Conservation (phyloP, 2,888 invertebrate genomes). For the Lydus trimaculatus region DNA sequence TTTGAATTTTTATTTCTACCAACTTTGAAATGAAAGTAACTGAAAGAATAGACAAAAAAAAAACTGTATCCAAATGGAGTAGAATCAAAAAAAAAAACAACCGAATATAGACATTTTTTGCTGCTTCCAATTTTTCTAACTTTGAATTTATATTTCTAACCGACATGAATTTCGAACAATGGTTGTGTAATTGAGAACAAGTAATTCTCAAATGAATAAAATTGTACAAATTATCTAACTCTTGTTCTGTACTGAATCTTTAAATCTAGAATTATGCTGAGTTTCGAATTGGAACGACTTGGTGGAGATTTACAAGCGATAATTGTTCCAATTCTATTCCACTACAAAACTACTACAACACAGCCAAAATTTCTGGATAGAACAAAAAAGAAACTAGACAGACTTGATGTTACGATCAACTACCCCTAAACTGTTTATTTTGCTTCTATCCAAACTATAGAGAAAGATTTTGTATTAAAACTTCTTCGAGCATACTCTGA, state of each 20-base stretch:
- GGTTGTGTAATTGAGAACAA: background rate
- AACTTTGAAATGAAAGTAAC: background rate
- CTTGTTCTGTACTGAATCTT: background rate
- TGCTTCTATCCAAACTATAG: too few relatives aligned
- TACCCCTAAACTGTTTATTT: too few relatives aligned
- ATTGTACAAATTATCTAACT: background rate
- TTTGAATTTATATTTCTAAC: background rate
- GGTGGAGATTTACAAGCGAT: background rate
- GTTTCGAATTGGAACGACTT: background rate
- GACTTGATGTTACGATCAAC: too few relatives aligned
- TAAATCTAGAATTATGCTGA: background rate
- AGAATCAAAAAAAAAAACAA: background rate
- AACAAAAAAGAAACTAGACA: background rate
- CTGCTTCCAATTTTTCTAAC: background rate
- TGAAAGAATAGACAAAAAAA: background rate
- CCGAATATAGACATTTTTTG: too few relatives aligned
- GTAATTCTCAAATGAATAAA: background rate
- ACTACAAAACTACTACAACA: too few relatives aligned
- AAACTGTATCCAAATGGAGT: background rate
- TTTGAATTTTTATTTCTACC: background rate
- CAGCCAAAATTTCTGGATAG: background rate
- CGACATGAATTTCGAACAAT: background rate
- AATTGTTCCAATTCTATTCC: background rate
- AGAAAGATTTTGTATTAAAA: too few relatives aligned
- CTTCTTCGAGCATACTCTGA: background rate